phyloP scores from a whole-genome alignment of 2,113 vertebrate genomes.

The Malurus cyaneus region DNA sequence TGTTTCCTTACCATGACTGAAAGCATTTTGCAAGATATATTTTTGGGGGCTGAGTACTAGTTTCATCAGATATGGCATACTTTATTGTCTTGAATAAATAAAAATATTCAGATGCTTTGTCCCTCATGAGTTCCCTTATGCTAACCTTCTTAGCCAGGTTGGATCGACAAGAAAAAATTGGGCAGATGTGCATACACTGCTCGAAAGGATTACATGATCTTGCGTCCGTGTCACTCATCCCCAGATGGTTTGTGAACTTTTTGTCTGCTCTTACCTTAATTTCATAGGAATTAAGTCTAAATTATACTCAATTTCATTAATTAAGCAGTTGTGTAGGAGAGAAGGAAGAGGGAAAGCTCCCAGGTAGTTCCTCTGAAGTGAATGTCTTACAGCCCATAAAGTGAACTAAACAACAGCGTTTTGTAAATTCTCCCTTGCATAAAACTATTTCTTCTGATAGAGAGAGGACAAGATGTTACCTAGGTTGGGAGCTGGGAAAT shows the following conservation, averaged over 20 bases:
- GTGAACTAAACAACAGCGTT: background rate
- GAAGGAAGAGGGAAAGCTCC: background rate
- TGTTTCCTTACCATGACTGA: background rate
- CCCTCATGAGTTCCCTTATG: background rate
- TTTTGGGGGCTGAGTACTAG: background rate
- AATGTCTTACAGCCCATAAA: background rate
- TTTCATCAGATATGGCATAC: background rate
- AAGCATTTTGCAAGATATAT: background rate
- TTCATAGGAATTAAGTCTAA: background rate
- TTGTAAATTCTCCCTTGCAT: background rate
- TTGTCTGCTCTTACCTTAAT: background rate
- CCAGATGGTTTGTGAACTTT: background rate
- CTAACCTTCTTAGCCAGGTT: background rate
- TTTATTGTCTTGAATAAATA: background rate
- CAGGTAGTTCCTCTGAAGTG: background rate
- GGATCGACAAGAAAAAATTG: background rate
- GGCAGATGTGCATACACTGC: background rate
- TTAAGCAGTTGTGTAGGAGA: background rate
- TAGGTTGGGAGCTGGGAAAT: background rate
- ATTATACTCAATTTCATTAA: background rate
- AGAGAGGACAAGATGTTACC: background rate
- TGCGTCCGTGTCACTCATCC: background rate
- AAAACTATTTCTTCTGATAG: background rate
- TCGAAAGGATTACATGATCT: background rate
- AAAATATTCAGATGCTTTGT: background rate